These are phyloP conservation scores for Allophyes oxyacanthae DNA, from an alignment of 2,888 invertebrate species.

Conservation along the genomic window DNA sequence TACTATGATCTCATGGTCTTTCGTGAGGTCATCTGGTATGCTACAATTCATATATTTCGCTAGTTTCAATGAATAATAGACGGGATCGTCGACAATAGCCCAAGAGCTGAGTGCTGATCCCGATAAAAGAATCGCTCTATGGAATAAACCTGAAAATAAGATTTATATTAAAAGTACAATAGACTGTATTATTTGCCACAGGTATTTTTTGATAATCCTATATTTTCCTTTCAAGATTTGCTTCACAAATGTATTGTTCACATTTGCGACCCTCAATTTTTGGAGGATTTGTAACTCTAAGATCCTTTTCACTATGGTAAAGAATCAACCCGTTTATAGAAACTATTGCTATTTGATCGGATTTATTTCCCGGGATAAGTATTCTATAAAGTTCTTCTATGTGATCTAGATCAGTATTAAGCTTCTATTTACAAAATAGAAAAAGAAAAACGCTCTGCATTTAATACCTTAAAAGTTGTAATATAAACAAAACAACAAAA, in stretches of 20 bases:
- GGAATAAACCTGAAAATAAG: conserved; percentile 92
- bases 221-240: conserved; percentile 34
- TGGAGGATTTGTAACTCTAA: conserved; percentile 41
- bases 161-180: conserved; percentile 28
- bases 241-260: conserved; percentile 37
- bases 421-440: conserved; percentile 11
- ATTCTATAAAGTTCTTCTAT: conserved; percentile 22
- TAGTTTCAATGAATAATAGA: conserved; percentile 93
- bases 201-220: conserved; percentile 29
- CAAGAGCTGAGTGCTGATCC: conserved; percentile 97
- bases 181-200: conserved; percentile 26
- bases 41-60: conserved; percentile 95
- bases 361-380: conserved; percentile 39
- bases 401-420: background rate
- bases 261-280: conserved; percentile 35
- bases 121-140: conserved; percentile 95
- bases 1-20: conserved; percentile 95
- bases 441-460: background rate
- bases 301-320: conserved; percentile 48
- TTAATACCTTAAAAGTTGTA: background rate
- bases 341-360: conserved; percentile 46
- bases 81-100: conserved; percentile 96
- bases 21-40: conserved; percentile 94
- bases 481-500: no score
- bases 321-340: conserved; percentile 31